Evolutionary conservation across 1,140 invertebrate genomes (phyloP).

Genomic region (Alviniconcha marisindica): DNA sequence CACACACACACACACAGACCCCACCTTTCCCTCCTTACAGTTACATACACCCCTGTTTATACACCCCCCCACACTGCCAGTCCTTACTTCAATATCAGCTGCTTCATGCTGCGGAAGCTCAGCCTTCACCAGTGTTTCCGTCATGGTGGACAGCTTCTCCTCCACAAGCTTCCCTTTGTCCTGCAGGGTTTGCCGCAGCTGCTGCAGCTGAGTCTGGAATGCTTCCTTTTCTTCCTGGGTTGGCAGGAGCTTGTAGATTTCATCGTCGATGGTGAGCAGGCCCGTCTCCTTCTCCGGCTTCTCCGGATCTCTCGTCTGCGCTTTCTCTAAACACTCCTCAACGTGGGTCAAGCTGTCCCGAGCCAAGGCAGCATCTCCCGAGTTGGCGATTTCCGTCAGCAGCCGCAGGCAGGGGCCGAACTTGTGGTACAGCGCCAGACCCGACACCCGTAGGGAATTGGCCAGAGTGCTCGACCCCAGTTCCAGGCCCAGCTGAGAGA

Average conservation of each 20-base stretch:
- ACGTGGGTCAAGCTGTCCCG: conserved; percentile 54
- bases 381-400: conserved; percentile 48
- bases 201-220: conserved; percentile 17
- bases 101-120: conserved; percentile 47
- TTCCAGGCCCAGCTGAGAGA: conserved; percentile 32
- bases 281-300: conserved; percentile 56
- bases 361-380: conserved; percentile 31
- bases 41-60: too few relatives aligned
- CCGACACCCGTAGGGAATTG: conserved; percentile 41
- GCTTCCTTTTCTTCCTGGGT: conserved; percentile 57
- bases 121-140: conserved; percentile 35
- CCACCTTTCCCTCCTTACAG: too few relatives aligned
- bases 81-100: conserved; percentile 39
- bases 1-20: too few relatives aligned
- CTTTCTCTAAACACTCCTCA: conserved; percentile 53
- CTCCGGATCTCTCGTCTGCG: conserved; percentile 56
- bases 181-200: conserved; percentile 39
- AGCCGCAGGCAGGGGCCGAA: conserved; percentile 58
- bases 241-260: conserved; percentile 55
- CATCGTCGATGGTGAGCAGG: conserved; percentile 58
- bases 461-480: neutral
- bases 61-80: too few relatives aligned
- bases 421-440: conserved; percentile 66
- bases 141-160: conserved; percentile 37
- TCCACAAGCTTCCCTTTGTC: conserved; percentile 34